phyloP scores from a whole-genome alignment of 2,797 vertebrate species.

The Danio tinwini region DNA sequence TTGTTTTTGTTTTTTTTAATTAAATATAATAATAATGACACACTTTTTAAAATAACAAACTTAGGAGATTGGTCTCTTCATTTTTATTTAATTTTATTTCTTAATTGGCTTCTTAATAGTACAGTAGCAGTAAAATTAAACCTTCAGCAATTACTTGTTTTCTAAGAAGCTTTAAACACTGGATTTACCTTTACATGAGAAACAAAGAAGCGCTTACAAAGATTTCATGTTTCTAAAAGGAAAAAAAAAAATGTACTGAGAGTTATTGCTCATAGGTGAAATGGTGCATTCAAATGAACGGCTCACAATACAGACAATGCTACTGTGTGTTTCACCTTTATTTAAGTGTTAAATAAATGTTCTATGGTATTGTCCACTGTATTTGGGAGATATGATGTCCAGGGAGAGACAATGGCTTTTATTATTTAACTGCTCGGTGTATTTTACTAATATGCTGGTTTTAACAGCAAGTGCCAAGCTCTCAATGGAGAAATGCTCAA shows the following conservation, averaged over 20 bases:
- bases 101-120: no score
- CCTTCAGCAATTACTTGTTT: neutral
- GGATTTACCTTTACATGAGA: neutral
- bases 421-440: conserved; percentile 8
- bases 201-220: neutral
- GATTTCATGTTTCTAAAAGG: neutral
- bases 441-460: conserved; percentile 1
- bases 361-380: neutral
- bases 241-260: neutral
- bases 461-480: conserved; percentile 43
- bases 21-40: no score
- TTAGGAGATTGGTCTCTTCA: no score
- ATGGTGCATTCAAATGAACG: conserved; percentile 15
- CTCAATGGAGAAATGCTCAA: conserved; percentile 43
- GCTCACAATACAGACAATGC: conserved; percentile 6
- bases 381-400: conserved; percentile 19
- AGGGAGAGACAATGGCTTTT: neutral
- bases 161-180: neutral
- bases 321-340: conserved; percentile 21
- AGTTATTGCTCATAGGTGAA: neutral
- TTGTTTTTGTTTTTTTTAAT: no score
- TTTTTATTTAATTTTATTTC: no score
- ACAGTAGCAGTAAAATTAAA: no score
- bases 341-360: conserved; percentile 8
- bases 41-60: no score